A percentile compares a stretch with the other conserved stretches of the same genome.
Evolutionary conservation across 2,888 invertebrate genomes (phyloP).

Genomic region (Sminthurinus aureus): DNA sequence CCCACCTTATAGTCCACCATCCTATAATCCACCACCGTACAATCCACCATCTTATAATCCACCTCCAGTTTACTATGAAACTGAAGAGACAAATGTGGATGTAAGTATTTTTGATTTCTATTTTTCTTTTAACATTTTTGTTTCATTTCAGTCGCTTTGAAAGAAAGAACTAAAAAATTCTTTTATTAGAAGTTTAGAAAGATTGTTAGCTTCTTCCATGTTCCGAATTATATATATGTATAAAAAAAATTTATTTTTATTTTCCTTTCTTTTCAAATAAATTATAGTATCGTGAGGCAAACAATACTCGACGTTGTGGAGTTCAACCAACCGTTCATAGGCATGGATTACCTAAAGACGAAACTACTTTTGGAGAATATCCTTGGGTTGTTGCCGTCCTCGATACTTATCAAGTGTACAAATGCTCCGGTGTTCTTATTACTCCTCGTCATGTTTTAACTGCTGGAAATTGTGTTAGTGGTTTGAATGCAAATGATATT

Average conservation of each 20-base stretch:
- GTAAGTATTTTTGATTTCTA: constrained; percentile 24
- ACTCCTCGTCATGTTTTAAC: constrained; percentile 57
- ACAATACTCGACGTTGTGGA: constrained; percentile 55
- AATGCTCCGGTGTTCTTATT: constrained; percentile 56
- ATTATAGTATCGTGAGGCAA: constrained; percentile 57
- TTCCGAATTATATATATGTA: background rate
- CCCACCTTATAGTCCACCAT: constrained; percentile 20
- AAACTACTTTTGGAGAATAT: constrained; percentile 56
- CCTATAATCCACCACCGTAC: constrained; percentile 3
- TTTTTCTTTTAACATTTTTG: background rate
- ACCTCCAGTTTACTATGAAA: constrained; percentile 39
- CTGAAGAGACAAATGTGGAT: constrained; percentile 31
- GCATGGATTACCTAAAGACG: constrained; percentile 53
- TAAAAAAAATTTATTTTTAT: background rate
- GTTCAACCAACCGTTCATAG: constrained; percentile 56
- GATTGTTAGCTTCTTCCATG: background rate
- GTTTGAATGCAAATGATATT: constrained; percentile 46
- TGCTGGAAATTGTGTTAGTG: constrained; percentile 54
- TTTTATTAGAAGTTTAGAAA: too few relatives aligned
- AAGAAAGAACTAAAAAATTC: too few relatives aligned
- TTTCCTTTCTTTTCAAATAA: background rate
- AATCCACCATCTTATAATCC: constrained; percentile 36
- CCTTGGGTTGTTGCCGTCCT: constrained; percentile 58
- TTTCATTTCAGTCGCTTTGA: background rate
- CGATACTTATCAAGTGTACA: constrained; percentile 56